Base-by-base conservation (phyloP, 2,113 vertebrate genomes). In the Egretta garzetta region DNA sequence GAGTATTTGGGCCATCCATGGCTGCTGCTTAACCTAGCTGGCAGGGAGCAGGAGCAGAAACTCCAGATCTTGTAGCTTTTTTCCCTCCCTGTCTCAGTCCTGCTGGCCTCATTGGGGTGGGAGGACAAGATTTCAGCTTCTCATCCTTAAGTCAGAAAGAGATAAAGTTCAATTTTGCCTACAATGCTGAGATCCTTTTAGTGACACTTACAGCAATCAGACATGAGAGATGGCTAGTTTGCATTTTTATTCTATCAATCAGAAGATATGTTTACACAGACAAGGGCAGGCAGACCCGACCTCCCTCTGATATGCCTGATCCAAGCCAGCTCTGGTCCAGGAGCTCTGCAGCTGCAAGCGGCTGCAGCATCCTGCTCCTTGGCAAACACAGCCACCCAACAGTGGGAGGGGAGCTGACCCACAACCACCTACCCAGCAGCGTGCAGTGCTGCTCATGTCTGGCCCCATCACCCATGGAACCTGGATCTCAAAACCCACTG, bases 251-350 rank as follows among this genome's bases (percentile, higher is more conserved):
- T 93, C 56, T 67, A 41, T 71, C 55, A 67, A 41, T 71, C 55
- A 67, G 68, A 96, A 23, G n/a, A 63, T 79, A n/a, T 88, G 88
- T 88, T 96, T 93, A 95, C 81, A 92, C 35, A 71, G 60, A 88
- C 10, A 59, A 90, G 37, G 74, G 43, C 60, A 87, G 79, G 35
- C 64, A 79, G 71, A 79, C 43, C 56, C 1, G 15, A 95, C 79
- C 81, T 93, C 62, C 18, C 49, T 82, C 62, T 80, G 70, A 52
- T 50, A 5, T 8, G 23, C 16, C 56, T 72, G 52, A 68, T 56
- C 45, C 49, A 82, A 74, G 55, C 14, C 76, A 74, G 68, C 50
- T 74, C 50, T 70, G 39, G 32, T 70, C 33, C 85, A 76, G 62
- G 49, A 93, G 49, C 52, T 82, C 58, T 64, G 27, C 59, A 83